phyloP scores from a whole-genome alignment of 64 coral and sea anemone species.

The Actinia equina region DNA sequence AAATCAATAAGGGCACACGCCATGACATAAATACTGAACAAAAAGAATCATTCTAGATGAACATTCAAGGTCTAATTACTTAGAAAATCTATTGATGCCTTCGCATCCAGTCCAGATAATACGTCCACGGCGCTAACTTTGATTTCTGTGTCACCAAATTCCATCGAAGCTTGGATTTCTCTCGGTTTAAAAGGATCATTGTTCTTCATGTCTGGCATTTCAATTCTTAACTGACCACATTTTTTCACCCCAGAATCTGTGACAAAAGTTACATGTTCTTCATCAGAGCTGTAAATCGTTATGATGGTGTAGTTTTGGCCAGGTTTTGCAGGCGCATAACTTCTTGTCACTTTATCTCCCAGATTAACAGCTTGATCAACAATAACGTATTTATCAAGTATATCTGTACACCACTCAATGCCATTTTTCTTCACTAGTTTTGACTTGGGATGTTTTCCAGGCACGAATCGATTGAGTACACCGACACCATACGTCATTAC shows the following conservation, averaged over 20 bases:
- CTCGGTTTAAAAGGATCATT: slow-evolving; percentile 71
- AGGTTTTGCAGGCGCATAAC: slow-evolving; percentile 88
- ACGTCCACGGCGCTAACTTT: slow-evolving; percentile 84
- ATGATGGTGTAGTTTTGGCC: slow-evolving; percentile 67
- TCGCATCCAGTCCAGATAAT: slow-evolving; percentile 76
- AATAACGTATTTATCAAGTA: slow-evolving; percentile 93
- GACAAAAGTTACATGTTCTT: slow-evolving; percentile 64
- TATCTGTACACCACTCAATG: slow-evolving; percentile 90
- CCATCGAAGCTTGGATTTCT: slow-evolving; percentile 89
- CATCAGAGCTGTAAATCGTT: slow-evolving; percentile 74
- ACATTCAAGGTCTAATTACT: neutral
- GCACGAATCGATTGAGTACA: slow-evolving; percentile 86
- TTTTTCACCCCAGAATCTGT: slow-evolving; percentile 86
- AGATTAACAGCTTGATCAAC: slow-evolving; percentile 81
- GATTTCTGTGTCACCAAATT: slow-evolving; percentile 94
- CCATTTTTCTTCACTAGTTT: slow-evolving; percentile 87
- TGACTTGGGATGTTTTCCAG: slow-evolving; percentile 76
- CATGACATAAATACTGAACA: too few relatives aligned
- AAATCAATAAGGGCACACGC: too few relatives aligned
- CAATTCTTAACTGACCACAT: slow-evolving; percentile 83
- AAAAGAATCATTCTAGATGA: too few relatives aligned
- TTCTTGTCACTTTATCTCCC: slow-evolving; percentile 81
- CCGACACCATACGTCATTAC: slow-evolving; percentile 93
- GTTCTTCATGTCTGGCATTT: slow-evolving; percentile 63
- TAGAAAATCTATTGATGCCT: slow-evolving; percentile 86